Evolutionary conservation across 1,140 invertebrate species (phyloP), one percentile per base, ranked within the genome.

Genomic region (Tetramorium parvispinum): DNA sequence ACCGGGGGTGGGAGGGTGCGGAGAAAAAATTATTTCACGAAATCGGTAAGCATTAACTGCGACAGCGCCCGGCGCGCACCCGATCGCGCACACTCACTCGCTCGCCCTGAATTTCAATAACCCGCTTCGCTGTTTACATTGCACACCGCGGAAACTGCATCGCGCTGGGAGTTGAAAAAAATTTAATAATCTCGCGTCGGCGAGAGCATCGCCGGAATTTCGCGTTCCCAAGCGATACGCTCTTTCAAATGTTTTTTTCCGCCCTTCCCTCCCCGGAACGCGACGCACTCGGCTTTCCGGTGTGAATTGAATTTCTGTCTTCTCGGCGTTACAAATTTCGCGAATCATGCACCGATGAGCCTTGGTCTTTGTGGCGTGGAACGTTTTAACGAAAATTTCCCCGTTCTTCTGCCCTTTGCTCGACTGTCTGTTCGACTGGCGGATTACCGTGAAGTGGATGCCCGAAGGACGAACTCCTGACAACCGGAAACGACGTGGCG

Each of bases 121-220:
- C 68, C 18, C 68, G 66, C 24, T 53, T 53, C 27, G 27, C 53
- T 83, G 66, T 83, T 73, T 83, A 57, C 68, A 83, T 73, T 55
- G 79, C 68, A 82, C 59, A 40, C 16, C 37, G 79, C 37, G 6
- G 13, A 57, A 40, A 16, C 18, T 40, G 66, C 65, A 43, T 61
- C 66, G 66, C 51, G 21, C 24, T 75, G 51, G 21, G 40, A 82
- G 53, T 57, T 59, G 40, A 73, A 83, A 83, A 82, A 83, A 83
- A 83, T 73, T 83, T 83, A 83, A 83, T 83, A 83, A 83, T 55
- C 55, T 46, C 24, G 53, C 79, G 27, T 57, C 66, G 68, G n/a
- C 66, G 53, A 13, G n/a, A 68, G 32, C 13, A 55, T 27, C 40
- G 53, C 40, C 43, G 40, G 68, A 75, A 83, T 75, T 57, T 83